Percentiles rank a stretch among this genome's conserved stretches.
phyloP scores from a whole-genome alignment of 2,113 vertebrate species.

The Clarias gariepinus region DNA sequence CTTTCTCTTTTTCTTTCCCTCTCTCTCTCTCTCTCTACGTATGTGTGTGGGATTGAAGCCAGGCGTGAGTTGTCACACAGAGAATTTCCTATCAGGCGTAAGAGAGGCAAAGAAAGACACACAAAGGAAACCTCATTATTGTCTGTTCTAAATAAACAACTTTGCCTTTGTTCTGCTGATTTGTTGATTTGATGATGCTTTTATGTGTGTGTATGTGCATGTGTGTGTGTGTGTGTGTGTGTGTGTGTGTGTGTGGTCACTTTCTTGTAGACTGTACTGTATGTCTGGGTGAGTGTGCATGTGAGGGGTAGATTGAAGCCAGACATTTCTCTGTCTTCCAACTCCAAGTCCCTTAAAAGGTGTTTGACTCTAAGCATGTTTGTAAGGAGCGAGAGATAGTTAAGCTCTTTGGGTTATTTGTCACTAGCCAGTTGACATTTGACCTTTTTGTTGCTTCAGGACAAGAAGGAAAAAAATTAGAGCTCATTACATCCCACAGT shows the following conservation, averaged over 20 bases:
- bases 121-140: not conserved
- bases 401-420: slow-evolving; percentile 20
- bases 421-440: slow-evolving; percentile 22
- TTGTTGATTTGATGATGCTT: slow-evolving; percentile 4
- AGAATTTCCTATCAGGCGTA: not conserved
- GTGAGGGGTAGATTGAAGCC: not conserved
- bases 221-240: not conserved
- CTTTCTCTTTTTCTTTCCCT: not conserved
- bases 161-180: slow-evolving; percentile 14
- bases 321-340: not conserved
- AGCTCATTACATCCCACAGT: not conserved
- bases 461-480: not conserved
- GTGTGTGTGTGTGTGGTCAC: not conserved
- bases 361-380: not conserved
- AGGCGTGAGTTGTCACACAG: not conserved
- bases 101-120: not conserved
- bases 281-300: not conserved
- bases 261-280: not conserved
- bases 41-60: not conserved
- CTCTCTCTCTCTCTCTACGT: not conserved
- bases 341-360: not conserved
- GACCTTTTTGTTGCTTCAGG: slow-evolving; percentile 17
- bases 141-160: not conserved
- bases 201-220: not conserved
- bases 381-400: not conserved